Conservation (phyloP, 2,797 vertebrate species). For the Tachyglossus aculeatus region DNA sequence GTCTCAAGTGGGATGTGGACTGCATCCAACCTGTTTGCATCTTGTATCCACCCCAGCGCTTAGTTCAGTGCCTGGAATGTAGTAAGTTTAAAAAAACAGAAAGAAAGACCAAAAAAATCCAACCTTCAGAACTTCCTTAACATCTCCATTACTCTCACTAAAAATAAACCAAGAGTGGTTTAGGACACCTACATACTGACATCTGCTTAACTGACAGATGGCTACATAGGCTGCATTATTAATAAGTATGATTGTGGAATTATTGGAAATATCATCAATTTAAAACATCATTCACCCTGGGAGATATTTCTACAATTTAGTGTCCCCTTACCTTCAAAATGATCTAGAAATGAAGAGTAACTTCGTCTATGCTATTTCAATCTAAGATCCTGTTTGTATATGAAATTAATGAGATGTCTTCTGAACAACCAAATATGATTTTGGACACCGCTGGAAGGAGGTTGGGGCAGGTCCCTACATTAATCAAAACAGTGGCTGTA, state of each 20-base stretch:
- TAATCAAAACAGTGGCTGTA: no score
- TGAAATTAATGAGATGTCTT: background rate
- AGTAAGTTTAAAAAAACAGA: no score
- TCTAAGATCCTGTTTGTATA: no score
- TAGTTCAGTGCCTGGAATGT: no score
- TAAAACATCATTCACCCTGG: background rate
- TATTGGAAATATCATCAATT: conserved; percentile 3
- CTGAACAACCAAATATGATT: background rate
- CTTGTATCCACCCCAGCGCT: no score
- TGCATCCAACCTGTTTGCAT: no score
- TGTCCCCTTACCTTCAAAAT: background rate
- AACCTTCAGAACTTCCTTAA: background rate
- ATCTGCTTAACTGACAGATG: background rate
- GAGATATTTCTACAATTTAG: background rate
- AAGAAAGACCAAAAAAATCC: no score
- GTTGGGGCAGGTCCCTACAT: no score
- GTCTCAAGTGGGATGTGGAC: no score
- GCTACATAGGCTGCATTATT: background rate
- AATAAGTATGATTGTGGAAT: background rate
- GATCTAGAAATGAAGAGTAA: background rate
- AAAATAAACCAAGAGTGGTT: background rate
- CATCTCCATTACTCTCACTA: background rate
- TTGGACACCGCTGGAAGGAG: background rate
- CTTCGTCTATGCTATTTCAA: background rate
- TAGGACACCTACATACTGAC: background rate